phyloP scores from a whole-genome alignment of 2,888 invertebrate species.

The Trimorus sp. region DNA sequence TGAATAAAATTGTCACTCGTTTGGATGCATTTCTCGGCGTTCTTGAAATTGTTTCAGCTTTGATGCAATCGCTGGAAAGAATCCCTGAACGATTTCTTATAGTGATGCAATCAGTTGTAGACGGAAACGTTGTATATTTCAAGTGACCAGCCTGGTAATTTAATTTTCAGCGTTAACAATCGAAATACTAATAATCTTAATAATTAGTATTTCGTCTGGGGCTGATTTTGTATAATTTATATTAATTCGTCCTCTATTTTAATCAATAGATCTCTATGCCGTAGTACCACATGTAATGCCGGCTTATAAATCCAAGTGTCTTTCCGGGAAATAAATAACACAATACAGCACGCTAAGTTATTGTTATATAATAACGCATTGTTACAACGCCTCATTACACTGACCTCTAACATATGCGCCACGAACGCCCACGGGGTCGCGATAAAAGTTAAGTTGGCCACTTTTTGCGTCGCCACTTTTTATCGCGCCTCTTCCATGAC shows the following conservation, averaged over 20 bases:
- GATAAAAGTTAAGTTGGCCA: conserved; percentile 49
- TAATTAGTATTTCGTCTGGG: no score
- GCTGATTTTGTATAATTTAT: no score
- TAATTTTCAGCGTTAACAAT: no score
- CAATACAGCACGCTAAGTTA: conserved; percentile 6
- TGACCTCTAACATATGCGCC: conserved; percentile 42
- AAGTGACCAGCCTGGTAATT: no score
- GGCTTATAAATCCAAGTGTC: conserved; percentile 6
- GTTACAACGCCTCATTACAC: conserved; percentile 2
- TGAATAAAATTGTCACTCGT: no score
- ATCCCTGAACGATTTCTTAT: no score
- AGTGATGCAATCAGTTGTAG: no score
- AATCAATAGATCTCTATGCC: conserved; percentile 18
- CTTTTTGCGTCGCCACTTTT: conserved; percentile 37
- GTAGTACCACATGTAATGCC: neutral
- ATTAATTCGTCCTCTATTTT: neutral
- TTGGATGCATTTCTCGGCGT: no score
- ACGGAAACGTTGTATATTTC: no score
- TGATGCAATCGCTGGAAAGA: no score
- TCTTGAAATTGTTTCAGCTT: no score
- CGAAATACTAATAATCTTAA: no score
- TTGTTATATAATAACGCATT: conserved; percentile 7
- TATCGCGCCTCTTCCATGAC: conserved; percentile 39
- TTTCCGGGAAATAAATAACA: conserved; percentile 27
- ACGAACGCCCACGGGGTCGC: conserved; percentile 31